Base-by-base conservation (phyloP, 30 jellyfish, hydroid and myxozoan species). In the Chironex yamaguchii region DNA sequence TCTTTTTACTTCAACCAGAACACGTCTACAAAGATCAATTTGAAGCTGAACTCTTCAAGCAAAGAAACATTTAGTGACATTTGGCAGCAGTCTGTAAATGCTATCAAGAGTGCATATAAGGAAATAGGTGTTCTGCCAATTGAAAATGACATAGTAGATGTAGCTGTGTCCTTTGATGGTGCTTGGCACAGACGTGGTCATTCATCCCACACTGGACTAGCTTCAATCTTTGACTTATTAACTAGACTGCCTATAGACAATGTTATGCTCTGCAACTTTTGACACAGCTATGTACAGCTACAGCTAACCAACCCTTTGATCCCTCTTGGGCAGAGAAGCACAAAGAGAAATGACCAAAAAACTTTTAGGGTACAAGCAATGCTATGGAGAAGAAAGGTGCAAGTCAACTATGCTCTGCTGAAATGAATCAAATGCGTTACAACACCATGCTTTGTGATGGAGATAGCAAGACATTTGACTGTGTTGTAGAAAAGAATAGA, bases 381-480 rank as follows among this genome's bases (percentile, higher is more conserved):
- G 76, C 92, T 21, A 81, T 81, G 92, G 92, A 81, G 33, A 67
- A 28, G 23, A 86, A 66, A 52, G 31, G 86, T 82, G 93, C 93
- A 22, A 24, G 6, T n/a, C 20, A 58, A 25, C 49, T 82, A 28
- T 84, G 90, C 3, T 73, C 87, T 13, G 71, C 49, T 6, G 67
- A 63, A 0, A 32, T 34, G 22, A 36, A 11, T 62, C 29, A 62
- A 53, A 74, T 85, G 21, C 35, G 95, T 2, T 85, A 85, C 72
- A 85, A 89, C 0, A 49, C 90, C 32, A 70, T 65, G 78, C 67
- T 69, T 33, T 50, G 53, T 11, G 88, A 71, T 84, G 94, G 94
- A n/a, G 94, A 84, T 75, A 35, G 81, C 49, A 84, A 84, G 52
- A 64, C 82, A 0, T 84, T 50, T 71, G 88, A 84, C 34, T 23